Evolutionary conservation across 1,140 invertebrate species (phyloP), one percentile per base, ranked within the genome.

Genomic region (Drosophila quadrilineata): DNA sequence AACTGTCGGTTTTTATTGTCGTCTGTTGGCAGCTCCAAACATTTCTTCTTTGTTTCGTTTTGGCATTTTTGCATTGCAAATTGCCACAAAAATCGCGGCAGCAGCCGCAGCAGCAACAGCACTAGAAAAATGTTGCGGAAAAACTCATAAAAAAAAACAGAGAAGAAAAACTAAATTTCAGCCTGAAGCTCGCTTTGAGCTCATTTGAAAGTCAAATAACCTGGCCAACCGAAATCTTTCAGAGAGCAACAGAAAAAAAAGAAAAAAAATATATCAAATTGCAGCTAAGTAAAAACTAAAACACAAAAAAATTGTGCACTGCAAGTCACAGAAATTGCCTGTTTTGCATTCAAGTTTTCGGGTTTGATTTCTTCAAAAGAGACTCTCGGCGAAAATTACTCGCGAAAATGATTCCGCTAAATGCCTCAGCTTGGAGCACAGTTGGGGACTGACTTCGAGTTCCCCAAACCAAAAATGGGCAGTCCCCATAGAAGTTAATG

Each of bases 1-100:
- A 85, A 85, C 79, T 85, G 79, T 85, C 79, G 79, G 71, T 85
- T 85, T 85, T 85, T 85, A 84, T 84, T 84, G 79, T 84, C 79
- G 79, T 84, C 76, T 82, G 74, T 52, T 68, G 57, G 60, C 58
- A 63, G 50, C 16, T n/a, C 50, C 59, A 84, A 82, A 79, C 77
- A 85, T 84, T 85, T 84, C 77, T 85, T 84, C 77, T 85, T 84
- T 85, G 74, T 84, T 84, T 74, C 60, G 28, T 70, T 66, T n/a
- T 66, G 75, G 71, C 74, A 85, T 85, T 85, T 85, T 85, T 85
- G 79, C 79, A 85, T 79, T 85, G 79, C 79, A 85, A 85, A 85
- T 85, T 85, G 79, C 79, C 71, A 74, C 70, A 71, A 66, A 84
- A 84, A 85, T 85, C 77, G 79, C 77, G 52, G 79, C 79, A 71